Evolutionary conservation across 2,113 vertebrate genomes (phyloP).

Genomic region (Rhagologus leucostigma): DNA sequence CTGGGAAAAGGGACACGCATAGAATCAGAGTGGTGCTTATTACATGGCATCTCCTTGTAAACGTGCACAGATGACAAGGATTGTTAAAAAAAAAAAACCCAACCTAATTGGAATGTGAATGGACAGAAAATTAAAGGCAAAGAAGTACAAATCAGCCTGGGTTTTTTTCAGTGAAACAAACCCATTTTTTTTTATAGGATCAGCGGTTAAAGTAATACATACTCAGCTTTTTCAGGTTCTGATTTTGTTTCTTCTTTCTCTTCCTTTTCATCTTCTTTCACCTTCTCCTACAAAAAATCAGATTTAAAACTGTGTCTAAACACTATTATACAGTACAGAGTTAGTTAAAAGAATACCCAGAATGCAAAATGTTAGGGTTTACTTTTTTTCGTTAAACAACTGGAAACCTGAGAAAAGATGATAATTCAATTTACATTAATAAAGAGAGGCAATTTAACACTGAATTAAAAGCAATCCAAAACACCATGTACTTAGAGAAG

Average conservation of each 20-base stretch:
- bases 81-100: background rate
- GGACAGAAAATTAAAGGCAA: background rate
- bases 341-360: background rate
- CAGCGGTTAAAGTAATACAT: slow-evolving; percentile 45
- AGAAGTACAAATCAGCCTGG: background rate
- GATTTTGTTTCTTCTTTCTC: slow-evolving; percentile 75
- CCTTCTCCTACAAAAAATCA: slow-evolving; percentile 74
- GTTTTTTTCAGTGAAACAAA: background rate
- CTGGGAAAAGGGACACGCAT: background rate
- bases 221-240: slow-evolving; percentile 85
- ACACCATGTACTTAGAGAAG: background rate
- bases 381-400: background rate
- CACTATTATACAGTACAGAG: background rate
- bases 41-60: background rate
- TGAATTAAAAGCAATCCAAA: background rate
- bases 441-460: background rate
- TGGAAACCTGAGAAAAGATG: background rate
- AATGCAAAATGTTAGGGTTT: background rate
- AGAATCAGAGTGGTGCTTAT: background rate
- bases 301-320: background rate
- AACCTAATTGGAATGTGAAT: background rate
- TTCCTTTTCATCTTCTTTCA: slow-evolving; percentile 76
- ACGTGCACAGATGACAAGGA: background rate
- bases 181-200: background rate
- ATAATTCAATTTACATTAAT: background rate